Evolutionary conservation across 1,140 invertebrate species (phyloP), one percentile per base, ranked within the genome.

Genomic region (Drosophila saltans): DNA sequence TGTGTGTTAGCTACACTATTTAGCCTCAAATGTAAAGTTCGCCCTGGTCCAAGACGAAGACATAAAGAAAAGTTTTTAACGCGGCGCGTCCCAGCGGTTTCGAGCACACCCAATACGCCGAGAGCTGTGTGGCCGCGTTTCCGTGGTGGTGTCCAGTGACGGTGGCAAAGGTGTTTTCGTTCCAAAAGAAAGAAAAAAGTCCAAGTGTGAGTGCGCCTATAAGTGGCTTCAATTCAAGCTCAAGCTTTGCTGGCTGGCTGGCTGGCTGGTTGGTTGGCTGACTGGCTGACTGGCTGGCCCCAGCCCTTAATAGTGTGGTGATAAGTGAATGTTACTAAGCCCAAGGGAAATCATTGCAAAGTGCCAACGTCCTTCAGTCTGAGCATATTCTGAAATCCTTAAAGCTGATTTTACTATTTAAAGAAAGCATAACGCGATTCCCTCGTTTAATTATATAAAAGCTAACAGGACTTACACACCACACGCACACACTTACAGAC

Each of bases 301-400:
- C 30, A 28, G 65, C 16, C 65, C 16, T 26, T 24, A 48, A 57
- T 88, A 73, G 82, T 78, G 56, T 78, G 77, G 78, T 88, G 84
- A 80, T 79, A 89, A 90, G 85, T 90, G 80, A 89, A 75, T 72
- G 72, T 57, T 59, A 72, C 61, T 66, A 60, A 66, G 56, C 84
- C 82, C 84, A 78, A 75, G 84, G 84, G 84, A 89, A 89, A 89
- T 89, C 75, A 89, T 89, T 76, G 82, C 80, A 84, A 81, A 89
- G 83, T 89, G 83, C 71, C 71, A 72, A 55, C 63, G 48, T 41
- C 28, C 52, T 59, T 61, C 63, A 16, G 73, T 72, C 74, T 62
- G 78, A 77, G 75, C 74, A 76, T 77, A 66, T 66, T 58, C 56
- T 63, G 48, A 68, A 66, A 61, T 61, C 63, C 68, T 81, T 71